Evolutionary conservation across 2,113 vertebrate species (phyloP).

Genomic region (Amphiprion percula): DNA sequence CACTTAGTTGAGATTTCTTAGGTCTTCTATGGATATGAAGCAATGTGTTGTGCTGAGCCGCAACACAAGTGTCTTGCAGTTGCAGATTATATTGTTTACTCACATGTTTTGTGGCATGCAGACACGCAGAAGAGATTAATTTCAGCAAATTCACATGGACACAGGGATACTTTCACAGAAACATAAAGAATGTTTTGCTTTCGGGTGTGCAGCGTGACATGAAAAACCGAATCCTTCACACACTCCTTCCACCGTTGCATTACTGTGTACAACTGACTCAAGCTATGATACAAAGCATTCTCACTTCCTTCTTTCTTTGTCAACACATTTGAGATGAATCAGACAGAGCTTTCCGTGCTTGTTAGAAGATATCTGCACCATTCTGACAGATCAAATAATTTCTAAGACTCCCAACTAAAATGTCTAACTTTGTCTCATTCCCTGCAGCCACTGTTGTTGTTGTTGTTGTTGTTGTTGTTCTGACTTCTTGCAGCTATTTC

Average conservation of each 20-base stretch:
- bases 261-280: neutral
- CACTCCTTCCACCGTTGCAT: neutral
- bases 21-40: conserved; percentile 2
- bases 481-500: conserved; percentile 47
- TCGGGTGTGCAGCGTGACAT: too few relatives aligned
- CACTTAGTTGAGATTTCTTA: conserved; percentile 5
- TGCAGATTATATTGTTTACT: neutral
- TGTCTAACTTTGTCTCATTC: conserved; percentile 23
- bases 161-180: too few relatives aligned
- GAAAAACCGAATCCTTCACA: neutral
- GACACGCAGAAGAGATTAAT: neutral
- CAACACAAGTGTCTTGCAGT: conserved; percentile 11
- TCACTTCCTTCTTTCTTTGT: conserved; percentile 6
- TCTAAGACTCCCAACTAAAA: conserved; percentile 3
- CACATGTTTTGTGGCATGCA: neutral
- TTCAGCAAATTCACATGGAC: too few relatives aligned
- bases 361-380: conserved; percentile 17
- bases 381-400: conserved; percentile 21
- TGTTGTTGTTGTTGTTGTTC: conserved; percentile 47
- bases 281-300: neutral
- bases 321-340: conserved; percentile 37
- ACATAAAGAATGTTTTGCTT: too few relatives aligned
- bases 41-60: neutral
- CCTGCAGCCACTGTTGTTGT: conserved; percentile 28
- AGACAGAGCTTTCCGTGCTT: neutral